Evolutionary conservation across 2,888 invertebrate species (phyloP).

Genomic region (Eristalinus aeneus): DNA sequence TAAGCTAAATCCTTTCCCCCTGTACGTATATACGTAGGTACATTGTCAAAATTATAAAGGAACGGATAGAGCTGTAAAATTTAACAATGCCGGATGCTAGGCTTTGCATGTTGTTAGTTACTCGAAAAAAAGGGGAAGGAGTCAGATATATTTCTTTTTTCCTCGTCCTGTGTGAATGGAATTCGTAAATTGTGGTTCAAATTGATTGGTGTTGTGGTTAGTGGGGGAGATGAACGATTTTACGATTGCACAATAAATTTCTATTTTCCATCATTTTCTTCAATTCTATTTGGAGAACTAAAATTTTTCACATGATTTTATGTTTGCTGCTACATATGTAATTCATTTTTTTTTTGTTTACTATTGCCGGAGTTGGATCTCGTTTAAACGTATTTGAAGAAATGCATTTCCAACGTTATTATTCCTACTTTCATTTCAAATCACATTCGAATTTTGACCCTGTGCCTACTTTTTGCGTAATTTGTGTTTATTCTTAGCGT

Average conservation of each 20-base stretch:
- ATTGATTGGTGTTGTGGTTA: neutral
- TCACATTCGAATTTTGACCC: too few relatives aligned
- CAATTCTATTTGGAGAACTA: too few relatives aligned
- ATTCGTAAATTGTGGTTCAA: neutral
- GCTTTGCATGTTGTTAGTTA: neutral
- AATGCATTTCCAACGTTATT: too few relatives aligned
- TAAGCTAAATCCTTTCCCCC: slow-evolving; percentile 28
- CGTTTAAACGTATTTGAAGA: neutral
- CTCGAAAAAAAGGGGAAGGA: neutral
- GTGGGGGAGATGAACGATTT: neutral
- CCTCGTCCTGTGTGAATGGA: neutral
- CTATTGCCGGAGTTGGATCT: too few relatives aligned
- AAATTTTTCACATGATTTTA: too few relatives aligned
- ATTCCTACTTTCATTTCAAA: too few relatives aligned
- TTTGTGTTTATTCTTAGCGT: too few relatives aligned
- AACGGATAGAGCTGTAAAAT: neutral
- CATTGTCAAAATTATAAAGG: neutral
- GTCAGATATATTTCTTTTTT: neutral
- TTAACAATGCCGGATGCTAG: neutral
- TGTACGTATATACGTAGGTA: neutral
- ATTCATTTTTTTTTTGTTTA: too few relatives aligned
- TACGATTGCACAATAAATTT: neutral
- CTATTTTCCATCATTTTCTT: neutral
- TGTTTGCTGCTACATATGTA: too few relatives aligned
- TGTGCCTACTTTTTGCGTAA: too few relatives aligned